These are phyloP conservation scores for Aspiorhynchus laticeps DNA, from an alignment of 2,113 vertebrate genomes.

Conservation along the genomic window DNA sequence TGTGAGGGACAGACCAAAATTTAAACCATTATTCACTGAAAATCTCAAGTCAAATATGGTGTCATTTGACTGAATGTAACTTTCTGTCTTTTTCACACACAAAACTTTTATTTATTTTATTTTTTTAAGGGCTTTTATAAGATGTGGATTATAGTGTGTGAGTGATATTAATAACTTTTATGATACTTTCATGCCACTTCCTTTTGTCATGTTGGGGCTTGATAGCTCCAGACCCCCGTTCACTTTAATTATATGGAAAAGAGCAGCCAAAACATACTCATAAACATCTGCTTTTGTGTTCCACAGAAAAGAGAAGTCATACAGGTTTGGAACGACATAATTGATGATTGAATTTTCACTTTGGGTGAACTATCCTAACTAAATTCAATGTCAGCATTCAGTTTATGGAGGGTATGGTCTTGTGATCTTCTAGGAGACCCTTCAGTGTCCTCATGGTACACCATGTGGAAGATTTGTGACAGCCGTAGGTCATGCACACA, in stretches of 20 bases:
- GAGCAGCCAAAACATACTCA: no score
- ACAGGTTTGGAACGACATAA: no score
- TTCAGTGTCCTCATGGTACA: background rate
- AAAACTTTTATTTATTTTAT: background rate
- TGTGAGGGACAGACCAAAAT: background rate
- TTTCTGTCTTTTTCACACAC: background rate
- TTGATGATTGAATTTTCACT: no score
- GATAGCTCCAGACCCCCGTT: no score
- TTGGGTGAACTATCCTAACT: background rate
- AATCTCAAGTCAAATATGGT: background rate
- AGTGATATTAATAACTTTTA: no score
- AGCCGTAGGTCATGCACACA: constrained; percentile 7
- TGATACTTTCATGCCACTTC: no score
- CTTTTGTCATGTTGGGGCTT: no score
- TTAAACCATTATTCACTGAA: background rate
- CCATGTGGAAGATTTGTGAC: constrained; percentile 19
- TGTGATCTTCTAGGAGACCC: constrained; percentile 19
- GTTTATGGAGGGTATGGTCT: background rate
- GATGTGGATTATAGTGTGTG: background rate
- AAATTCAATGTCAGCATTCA: background rate
- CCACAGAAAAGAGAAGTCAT: no score
- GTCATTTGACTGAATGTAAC: background rate
- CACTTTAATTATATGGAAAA: no score
- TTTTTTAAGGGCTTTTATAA: background rate
- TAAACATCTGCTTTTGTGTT: no score